These are phyloP conservation scores for Rugalucina vietnamica DNA, from an alignment of 2,888 invertebrate species.

Conservation along the genomic window DNA sequence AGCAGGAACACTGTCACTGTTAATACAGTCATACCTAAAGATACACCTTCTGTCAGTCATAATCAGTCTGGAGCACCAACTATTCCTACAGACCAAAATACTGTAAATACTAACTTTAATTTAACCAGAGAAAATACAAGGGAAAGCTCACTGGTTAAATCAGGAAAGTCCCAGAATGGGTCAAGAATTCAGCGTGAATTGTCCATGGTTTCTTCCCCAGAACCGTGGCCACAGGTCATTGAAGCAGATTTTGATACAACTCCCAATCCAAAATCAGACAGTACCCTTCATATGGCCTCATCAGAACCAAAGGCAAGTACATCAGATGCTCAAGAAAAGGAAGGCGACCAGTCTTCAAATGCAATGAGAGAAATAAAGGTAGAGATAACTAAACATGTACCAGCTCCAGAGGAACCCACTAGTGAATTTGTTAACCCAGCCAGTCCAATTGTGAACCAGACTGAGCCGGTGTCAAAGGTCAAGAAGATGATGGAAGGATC, in stretches of 20 bases:
- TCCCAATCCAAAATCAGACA: conserved; percentile 57
- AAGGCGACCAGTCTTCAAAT: conserved; percentile 34
- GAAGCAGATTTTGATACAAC: conserved; percentile 70
- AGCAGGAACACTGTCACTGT: conserved; percentile 52
- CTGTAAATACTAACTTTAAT: conserved; percentile 46
- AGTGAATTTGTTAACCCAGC: conserved; percentile 46
- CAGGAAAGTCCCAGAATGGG: conserved; percentile 19
- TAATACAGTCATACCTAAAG: conserved; percentile 43
- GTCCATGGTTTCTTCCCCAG: conserved; percentile 68
- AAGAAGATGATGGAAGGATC: conserved; percentile 62
- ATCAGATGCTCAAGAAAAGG: background rate
- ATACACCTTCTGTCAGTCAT: conserved; percentile 38
- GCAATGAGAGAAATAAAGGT: conserved; percentile 8
- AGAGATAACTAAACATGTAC: conserved; percentile 25
- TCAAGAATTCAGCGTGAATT: conserved; percentile 49
- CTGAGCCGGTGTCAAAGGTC: conserved; percentile 31
- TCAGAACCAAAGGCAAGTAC: conserved; percentile 11
- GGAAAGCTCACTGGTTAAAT: conserved; percentile 48
- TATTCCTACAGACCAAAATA: conserved; percentile 58
- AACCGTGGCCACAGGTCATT: conserved; percentile 75
- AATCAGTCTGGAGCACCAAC: conserved; percentile 52
- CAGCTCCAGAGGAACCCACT: conserved; percentile 42
- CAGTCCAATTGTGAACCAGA: conserved; percentile 27
- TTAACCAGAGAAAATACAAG: conserved; percentile 38
- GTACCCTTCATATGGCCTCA: conserved; percentile 33